Conservation (phyloP, 1,140 invertebrate genomes). For the Diploscapter pachys region DNA sequence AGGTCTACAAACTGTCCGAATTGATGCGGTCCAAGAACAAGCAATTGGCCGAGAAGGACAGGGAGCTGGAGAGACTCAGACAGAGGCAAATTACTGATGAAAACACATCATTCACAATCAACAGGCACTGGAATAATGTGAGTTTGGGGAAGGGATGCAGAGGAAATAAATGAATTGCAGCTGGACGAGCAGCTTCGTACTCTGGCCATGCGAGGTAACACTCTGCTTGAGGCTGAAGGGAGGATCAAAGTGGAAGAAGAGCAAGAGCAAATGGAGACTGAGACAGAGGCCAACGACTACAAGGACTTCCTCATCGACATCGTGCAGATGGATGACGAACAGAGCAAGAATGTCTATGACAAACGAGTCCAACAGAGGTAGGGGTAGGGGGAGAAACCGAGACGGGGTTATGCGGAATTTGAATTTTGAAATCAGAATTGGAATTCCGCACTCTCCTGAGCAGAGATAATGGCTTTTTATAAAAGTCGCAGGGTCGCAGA, state of each 20-base stretch:
- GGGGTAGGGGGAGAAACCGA: too few species aligned
- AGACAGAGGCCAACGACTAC: neutral
- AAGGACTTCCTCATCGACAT: conserved; percentile 69
- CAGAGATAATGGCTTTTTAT: too few species aligned
- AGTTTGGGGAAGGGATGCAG: neutral
- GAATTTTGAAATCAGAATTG: too few species aligned
- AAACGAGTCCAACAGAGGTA: conserved; percentile 73
- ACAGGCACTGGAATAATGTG: conserved; percentile 83
- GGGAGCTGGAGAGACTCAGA: conserved; percentile 90
- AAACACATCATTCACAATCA: conserved; percentile 92
- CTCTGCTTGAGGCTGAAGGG: neutral
- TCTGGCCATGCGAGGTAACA: conserved; percentile 9
- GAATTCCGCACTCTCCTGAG: too few species aligned
- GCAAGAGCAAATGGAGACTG: conserved; percentile 3
- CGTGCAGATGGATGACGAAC: conserved; percentile 75
- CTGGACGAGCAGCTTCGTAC: conserved; percentile 45
- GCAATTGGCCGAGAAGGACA: conserved; percentile 75
- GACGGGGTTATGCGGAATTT: too few species aligned
- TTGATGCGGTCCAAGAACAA: conserved; percentile 1
- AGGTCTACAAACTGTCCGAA: conserved; percentile 32
- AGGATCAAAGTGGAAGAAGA: conserved; percentile 8
- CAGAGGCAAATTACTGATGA: conserved; percentile 95
- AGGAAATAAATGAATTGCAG: conserved; percentile 46
- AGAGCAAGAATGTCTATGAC: conserved; percentile 63
- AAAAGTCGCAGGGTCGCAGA: too few species aligned